phyloP scores from a whole-genome alignment of 1,140 invertebrate genomes.

The Mamestra configurata region DNA sequence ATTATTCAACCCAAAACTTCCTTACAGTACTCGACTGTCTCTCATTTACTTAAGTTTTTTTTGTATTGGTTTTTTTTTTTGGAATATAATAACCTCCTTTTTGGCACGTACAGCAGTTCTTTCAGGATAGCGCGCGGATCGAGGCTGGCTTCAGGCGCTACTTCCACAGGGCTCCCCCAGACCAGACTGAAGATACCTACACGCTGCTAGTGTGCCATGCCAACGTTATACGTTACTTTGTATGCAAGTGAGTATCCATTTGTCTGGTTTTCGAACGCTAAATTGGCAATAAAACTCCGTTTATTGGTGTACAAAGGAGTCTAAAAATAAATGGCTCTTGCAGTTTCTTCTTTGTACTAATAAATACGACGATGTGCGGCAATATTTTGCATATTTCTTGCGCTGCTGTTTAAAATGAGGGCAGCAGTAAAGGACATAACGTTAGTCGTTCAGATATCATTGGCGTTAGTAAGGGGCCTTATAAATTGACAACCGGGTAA shows the following conservation, averaged over 20 bases:
- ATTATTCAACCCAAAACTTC: not conserved
- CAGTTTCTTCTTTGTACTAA: no score
- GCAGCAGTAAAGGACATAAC: no score
- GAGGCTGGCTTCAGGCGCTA: constrained; percentile 98
- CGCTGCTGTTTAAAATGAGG: no score
- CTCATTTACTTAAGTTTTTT: no score
- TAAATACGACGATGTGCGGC: no score
- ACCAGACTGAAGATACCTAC: constrained; percentile 95
- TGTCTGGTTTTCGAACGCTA: not conserved
- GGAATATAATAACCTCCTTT: constrained; percentile 67
- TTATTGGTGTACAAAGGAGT: not conserved
- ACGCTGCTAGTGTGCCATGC: constrained; percentile 99
- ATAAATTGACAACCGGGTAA: no score
- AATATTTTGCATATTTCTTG: no score
- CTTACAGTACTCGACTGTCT: no score
- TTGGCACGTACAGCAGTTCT: constrained; percentile 93
- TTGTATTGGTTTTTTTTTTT: no score
- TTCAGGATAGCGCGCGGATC: constrained; percentile 97
- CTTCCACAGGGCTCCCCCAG: constrained; percentile 95
- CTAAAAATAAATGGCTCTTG: not conserved
- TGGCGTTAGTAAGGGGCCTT: no score
- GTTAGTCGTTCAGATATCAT: no score
- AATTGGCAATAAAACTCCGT: not conserved
- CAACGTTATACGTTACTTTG: constrained; percentile 99
- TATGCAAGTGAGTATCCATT: constrained; percentile 93